Percentiles rank a stretch among this genome's conserved stretches.
Conservation (phyloP, 2,888 invertebrate genomes). For the Tigriopus californicus region DNA sequence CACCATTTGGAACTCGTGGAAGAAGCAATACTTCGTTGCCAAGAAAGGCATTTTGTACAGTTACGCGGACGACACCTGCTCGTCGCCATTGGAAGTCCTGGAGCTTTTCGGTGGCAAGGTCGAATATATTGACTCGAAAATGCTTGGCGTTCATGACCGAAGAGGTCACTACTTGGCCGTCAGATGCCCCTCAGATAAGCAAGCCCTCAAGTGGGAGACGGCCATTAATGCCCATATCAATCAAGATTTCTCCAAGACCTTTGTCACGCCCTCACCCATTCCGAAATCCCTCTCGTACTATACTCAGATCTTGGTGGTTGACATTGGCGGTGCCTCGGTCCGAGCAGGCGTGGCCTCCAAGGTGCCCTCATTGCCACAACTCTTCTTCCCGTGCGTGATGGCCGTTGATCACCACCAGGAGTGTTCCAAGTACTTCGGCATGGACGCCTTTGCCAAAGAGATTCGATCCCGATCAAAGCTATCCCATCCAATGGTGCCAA, state of each 20-base stretch:
- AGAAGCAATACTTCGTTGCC: constrained; percentile 34
- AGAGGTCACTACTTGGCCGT: constrained; percentile 34
- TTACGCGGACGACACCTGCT: constrained; percentile 18
- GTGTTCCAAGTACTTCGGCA: constrained; percentile 27
- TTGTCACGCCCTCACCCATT: constrained; percentile 26
- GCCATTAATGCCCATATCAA: constrained; percentile 34
- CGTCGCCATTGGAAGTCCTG: constrained; percentile 19
- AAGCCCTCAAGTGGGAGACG: constrained; percentile 28
- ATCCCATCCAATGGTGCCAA: constrained; percentile 29
- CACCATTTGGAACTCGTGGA: constrained; percentile 39
- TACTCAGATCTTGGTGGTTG: constrained; percentile 34
- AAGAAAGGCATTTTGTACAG: constrained; percentile 32
- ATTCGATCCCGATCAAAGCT: constrained; percentile 27
- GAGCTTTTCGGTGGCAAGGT: constrained; percentile 34
- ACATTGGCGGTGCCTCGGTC: constrained; percentile 36
- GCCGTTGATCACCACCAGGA: constrained; percentile 28
- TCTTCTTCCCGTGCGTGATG: constrained; percentile 36
- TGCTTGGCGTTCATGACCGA: constrained; percentile 34
- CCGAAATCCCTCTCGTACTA: constrained; percentile 24
- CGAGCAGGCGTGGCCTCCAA: constrained; percentile 32
- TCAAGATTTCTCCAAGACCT: constrained; percentile 29
- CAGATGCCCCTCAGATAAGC: constrained; percentile 20
- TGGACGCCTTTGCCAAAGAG: constrained; percentile 30
- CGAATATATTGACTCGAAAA: constrained; percentile 30
- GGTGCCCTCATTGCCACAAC: constrained; percentile 34